Conservation (phyloP, 2,797 vertebrate genomes). For the Meriones psammophilus region DNA sequence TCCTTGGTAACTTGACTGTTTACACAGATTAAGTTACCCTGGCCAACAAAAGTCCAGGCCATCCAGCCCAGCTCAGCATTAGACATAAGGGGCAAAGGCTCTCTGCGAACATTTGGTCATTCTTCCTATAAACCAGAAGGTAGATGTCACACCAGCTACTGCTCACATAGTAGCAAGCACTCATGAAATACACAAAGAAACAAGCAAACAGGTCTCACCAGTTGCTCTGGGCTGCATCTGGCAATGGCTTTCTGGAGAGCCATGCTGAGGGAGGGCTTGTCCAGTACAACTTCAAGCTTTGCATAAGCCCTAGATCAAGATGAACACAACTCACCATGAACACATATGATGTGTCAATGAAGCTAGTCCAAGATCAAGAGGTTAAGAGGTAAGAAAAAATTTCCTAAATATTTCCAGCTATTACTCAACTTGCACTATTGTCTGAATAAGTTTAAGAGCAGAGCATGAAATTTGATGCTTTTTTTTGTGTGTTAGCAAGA, state of each 20-base stretch:
- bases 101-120: not conserved
- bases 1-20: not conserved
- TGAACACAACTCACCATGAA: not conserved
- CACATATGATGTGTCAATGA: not conserved
- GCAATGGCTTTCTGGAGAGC: not conserved
- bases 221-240: not conserved
- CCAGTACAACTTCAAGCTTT: not conserved
- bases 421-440: constrained; percentile 9
- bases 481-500: constrained; percentile 40
- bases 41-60: not conserved
- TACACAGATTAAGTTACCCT: not conserved
- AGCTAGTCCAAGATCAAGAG: not conserved
- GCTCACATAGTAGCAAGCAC: not conserved
- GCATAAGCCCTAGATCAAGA: not conserved
- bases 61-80: not conserved
- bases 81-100: not conserved
- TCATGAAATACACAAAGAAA: not conserved
- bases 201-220: not conserved
- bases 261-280: not conserved
- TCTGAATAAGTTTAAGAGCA: constrained; percentile 15
- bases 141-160: not conserved
- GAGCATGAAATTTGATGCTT: not conserved
- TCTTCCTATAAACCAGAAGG: not conserved
- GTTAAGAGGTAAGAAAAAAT: not conserved
- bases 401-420: constrained; percentile 47